Base-by-base conservation (phyloP, 2,888 invertebrate genomes). In the Rhagonycha lutea region DNA sequence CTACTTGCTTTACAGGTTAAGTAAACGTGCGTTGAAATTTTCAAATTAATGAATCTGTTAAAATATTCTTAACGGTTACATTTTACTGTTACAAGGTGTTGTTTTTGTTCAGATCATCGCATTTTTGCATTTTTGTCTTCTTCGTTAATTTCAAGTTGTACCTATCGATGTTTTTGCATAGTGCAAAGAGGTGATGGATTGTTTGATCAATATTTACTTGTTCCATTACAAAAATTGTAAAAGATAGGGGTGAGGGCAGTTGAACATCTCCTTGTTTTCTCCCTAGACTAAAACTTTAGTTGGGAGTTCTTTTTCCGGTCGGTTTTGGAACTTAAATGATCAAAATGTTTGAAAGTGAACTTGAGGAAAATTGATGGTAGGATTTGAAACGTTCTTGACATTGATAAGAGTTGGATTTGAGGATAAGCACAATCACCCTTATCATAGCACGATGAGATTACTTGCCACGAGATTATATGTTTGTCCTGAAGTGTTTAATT, bases 1-100 rank as follows among this genome's bases (percentile, higher is more conserved):
- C 47, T 32, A 74, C 75, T 77, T 75, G 79, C 79, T 79, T 77
- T 75, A 75, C 47, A 77, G 74, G 78, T 78, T 79, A 78, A 78
- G 80, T 77, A 79, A 78, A 83, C 81, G 82, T 83, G 83, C 77
- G 78, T 81, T 79, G 81, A 82, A 83, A 80, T 80, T 79, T 83
- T 83, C 81, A 74, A 28, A 79, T 72, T 73, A 76, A 69, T 75
- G 78, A 79, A 79, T 73, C 70, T 78, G 77, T 76, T 74, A 75
- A 76, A 73, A 78, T 72, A 47, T 68, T 32, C 26, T 28, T 47
- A 69, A 75, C 81, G 79, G 81, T 81, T 81, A 81, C 18, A 24
- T 68, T 78, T 76, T 80, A 79, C 76, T 76, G 79, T 80, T 79
- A 80, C 28, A 47, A 23, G 68, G 65, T 12, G 32, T 32, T 26